Evolutionary conservation across 2,113 vertebrate species (phyloP).

Genomic region (Leucoraja erinaceus): DNA sequence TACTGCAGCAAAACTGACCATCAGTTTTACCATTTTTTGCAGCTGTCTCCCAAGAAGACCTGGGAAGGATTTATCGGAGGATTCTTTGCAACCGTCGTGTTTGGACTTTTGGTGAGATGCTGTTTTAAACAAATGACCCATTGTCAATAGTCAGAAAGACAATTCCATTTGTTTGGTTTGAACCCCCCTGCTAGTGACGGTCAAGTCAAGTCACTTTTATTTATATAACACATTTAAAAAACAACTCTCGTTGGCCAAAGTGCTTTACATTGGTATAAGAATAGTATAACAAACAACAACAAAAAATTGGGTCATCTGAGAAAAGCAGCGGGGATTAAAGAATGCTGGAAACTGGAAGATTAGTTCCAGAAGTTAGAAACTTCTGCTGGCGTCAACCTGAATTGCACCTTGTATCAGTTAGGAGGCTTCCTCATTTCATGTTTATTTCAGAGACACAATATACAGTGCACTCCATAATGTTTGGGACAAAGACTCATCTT

Average conservation of each 20-base stretch:
- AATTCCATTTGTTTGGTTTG: not conserved
- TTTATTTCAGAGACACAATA: no score
- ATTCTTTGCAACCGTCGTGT: conserved; percentile 85
- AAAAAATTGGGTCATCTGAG: no score
- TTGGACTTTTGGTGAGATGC: conserved; percentile 80
- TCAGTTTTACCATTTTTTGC: conserved; percentile 38
- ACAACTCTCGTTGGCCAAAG: no score
- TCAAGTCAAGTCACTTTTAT: no score
- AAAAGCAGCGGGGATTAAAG: not conserved
- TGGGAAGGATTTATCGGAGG: conserved; percentile 98
- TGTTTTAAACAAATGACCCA: not conserved
- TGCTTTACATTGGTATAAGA: no score
- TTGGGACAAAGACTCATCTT: no score
- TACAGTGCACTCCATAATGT: no score
- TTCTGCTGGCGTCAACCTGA: not conserved
- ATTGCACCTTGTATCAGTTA: not conserved
- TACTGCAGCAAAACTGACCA: not conserved
- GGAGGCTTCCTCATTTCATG: not conserved
- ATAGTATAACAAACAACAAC: no score
- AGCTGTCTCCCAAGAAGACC: conserved; percentile 98
- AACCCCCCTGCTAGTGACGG: not conserved
- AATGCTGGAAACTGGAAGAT: not conserved
- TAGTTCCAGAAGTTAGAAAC: not conserved
- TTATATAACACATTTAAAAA: no score
- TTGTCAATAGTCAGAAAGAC: not conserved